Base-by-base conservation (phyloP, 1,140 invertebrate genomes). In the Sitophilus oryzae region DNA sequence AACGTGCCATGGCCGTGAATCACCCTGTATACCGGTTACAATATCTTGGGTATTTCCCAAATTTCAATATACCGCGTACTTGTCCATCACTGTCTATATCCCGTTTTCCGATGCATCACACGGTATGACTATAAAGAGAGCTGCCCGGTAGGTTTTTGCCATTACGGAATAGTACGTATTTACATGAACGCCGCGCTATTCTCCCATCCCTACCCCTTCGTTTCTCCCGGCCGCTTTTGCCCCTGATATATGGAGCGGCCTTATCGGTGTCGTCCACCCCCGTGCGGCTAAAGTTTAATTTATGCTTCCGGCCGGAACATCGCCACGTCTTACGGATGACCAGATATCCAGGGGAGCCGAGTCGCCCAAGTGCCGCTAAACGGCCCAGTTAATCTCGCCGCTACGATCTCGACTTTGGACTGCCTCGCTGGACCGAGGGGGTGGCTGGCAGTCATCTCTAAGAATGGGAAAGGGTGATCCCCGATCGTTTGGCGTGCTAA, bases 241-340 rank as follows among this genome's bases (percentile, higher is more conserved):
- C 59, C 20, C 61, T 63, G 61, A 65, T 63, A 65, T 63, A 65
- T 66, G 59, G 65, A 52, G 38, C 36, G 53, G 53, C 53, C 65
- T 66, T 66, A 66, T 66, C 65, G 64, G 46, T 55, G 48, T 60
- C 64, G 67, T 69, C 67, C 67, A 69, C 67, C 67, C 62, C 62
- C 60, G 61, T 66, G 64, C 61, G 63, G 65, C 63, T 69, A 67
- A 67, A 69, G 66, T 69, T 69, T 67, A 69, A 69, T 69, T 69
- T 69, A 69, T 69, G 58, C 59, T 48, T 47, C 35, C 53, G 52
- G 52, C 60, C 61, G 61, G 58, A 63, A 62, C 67, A 69, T 67
- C 66, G 67, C 67, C 67, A 67, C 66, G 59, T 69, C 67, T 67
- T 69, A 66, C 62, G 62, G 64, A 66, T 65, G 62, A 64, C 66